Percentiles rank a stretch among this genome's conserved stretches.
These are phyloP conservation scores for Lutjanus campechanus DNA, from an alignment of 2,797 vertebrate genomes.

Conservation along the genomic window DNA sequence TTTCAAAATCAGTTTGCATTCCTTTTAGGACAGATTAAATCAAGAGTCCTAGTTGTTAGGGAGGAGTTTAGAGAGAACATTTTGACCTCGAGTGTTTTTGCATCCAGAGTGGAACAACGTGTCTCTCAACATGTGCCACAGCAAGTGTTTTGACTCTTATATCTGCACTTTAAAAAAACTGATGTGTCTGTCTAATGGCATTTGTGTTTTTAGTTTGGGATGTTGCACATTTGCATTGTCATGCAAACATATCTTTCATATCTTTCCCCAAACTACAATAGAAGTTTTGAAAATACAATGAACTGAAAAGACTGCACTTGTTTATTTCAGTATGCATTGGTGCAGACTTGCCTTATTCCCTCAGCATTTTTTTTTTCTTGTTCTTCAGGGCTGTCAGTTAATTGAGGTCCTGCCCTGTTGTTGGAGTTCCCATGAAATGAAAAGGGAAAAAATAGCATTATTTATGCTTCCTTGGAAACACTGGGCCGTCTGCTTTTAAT, in stretches of 20 bases:
- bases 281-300: background rate
- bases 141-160: background rate
- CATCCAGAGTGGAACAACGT: background rate
- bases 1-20: background rate
- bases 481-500: background rate
- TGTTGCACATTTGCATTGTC: background rate
- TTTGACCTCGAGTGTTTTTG: conserved; percentile 5
- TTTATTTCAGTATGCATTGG: background rate
- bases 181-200: too few relatives aligned
- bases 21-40: background rate
- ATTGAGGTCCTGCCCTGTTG: conserved; percentile 7
- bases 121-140: background rate
- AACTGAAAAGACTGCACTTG: background rate
- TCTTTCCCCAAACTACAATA: background rate
- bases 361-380: background rate
- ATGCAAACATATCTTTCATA: too few relatives aligned
- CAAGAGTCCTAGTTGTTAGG: background rate
- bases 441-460: background rate
- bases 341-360: background rate
- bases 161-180: background rate
- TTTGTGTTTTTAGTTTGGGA: background rate
- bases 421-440: background rate
- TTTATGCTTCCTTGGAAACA: background rate
- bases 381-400: background rate
- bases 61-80: background rate